Evolutionary conservation across 2,797 vertebrate species (phyloP).

Genomic region (Sandelia bainsii): DNA sequence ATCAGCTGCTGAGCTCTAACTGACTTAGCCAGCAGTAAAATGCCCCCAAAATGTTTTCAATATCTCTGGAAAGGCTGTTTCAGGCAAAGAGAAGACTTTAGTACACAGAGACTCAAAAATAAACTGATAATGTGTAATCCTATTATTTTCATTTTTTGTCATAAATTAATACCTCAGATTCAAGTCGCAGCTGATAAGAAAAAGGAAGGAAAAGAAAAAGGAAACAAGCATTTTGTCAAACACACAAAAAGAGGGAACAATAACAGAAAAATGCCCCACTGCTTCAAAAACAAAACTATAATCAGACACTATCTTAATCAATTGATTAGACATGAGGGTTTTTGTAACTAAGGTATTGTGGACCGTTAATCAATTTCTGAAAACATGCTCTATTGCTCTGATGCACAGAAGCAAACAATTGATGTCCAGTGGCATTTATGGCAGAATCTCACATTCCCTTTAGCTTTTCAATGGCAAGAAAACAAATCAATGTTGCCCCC

Average conservation of each 20-base stretch:
- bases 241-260: not conserved
- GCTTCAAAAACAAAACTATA: not conserved
- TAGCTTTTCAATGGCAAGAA: conserved; percentile 43
- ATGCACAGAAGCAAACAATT: conserved; percentile 17
- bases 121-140: not conserved
- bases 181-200: conserved; percentile 1
- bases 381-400: conserved; percentile 15
- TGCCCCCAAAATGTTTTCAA: not conserved
- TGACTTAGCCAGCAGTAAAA: not conserved
- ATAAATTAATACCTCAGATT: conserved; percentile 3
- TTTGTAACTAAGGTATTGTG: not conserved
- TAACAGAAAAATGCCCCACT: not conserved
- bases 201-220: not conserved
- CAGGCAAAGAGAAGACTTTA: not conserved
- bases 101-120: not conserved
- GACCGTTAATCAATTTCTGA: conserved; percentile 27
- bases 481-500: conserved; percentile 50
- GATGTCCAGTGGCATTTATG: conserved; percentile 57
- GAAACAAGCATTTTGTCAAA: conserved; percentile 13
- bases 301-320: conserved; percentile 4
- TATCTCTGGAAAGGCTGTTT: not conserved
- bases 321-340: conserved; percentile 13
- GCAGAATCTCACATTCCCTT: conserved; percentile 42
- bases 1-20: not conserved
- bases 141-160: not conserved